A percentile compares a stretch with the other conserved stretches of the same genome.
phyloP scores from a whole-genome alignment of 2,888 invertebrate species.

The Blastobasis adustella region DNA sequence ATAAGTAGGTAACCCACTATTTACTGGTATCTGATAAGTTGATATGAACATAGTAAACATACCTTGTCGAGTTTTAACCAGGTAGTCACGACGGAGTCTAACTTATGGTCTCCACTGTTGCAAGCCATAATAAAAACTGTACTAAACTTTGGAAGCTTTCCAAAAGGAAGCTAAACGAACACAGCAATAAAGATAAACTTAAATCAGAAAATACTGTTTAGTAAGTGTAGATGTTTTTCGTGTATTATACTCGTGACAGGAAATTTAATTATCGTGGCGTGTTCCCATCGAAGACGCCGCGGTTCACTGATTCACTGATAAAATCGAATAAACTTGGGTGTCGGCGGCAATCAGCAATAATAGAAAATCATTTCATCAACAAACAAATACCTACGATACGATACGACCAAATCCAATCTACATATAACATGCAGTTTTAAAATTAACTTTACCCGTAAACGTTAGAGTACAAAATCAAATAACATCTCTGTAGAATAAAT shows the following conservation, averaged over 20 bases:
- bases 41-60: slow-evolving; percentile 18
- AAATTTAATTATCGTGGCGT: neutral
- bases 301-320: too few species aligned
- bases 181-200: neutral
- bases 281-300: too few species aligned
- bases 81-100: slow-evolving; percentile 79
- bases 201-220: neutral
- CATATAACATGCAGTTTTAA: too few species aligned
- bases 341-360: too few species aligned
- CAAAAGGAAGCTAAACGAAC: neutral
- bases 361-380: too few species aligned
- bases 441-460: too few species aligned
- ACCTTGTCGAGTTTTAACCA: slow-evolving; percentile 87
- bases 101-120: slow-evolving; percentile 66
- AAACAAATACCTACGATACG: too few species aligned
- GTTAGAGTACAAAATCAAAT: too few species aligned
- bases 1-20: too few species aligned
- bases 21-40: neutral
- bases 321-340: too few species aligned
- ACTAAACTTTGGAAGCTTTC: neutral
- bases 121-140: slow-evolving; percentile 29
- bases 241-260: slow-evolving; percentile 8
- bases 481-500: too few species aligned
- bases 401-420: too few species aligned
- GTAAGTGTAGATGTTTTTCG: neutral